A percentile compares a stretch with the other conserved stretches of the same genome.
Conservation (phyloP, 92 coral and sea anemone species). For the Desmophyllum pertusum region DNA sequence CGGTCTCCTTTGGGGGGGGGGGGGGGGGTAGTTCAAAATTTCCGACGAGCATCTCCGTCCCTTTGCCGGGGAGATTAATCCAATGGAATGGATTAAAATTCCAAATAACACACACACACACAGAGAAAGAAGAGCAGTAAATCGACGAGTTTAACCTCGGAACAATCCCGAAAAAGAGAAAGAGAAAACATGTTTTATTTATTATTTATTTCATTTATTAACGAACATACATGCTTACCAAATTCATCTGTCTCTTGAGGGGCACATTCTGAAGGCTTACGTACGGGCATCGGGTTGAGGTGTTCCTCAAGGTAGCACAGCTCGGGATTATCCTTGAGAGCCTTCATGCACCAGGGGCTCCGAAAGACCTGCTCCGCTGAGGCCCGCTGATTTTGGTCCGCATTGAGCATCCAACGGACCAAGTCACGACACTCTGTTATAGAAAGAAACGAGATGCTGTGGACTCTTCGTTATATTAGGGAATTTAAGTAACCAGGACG, state of each 20-base stretch:
- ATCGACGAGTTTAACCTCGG: background rate
- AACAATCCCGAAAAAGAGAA: too few species aligned
- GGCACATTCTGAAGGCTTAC: constrained; percentile 40
- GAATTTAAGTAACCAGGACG: too few species aligned
- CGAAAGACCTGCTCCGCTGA: constrained; percentile 31
- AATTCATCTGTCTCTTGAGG: constrained; percentile 28
- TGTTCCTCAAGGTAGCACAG: constrained; percentile 17
- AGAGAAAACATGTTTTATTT: too few species aligned
- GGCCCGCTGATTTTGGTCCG: constrained; percentile 71
- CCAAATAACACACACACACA: too few species aligned
- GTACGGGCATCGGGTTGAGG: background rate
- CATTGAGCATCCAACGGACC: constrained; percentile 76
- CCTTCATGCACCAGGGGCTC: constrained; percentile 42
- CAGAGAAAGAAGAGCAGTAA: background rate
- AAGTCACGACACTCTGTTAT: constrained; percentile 76
- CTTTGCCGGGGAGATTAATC: too few species aligned
- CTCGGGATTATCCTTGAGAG: constrained; percentile 16
- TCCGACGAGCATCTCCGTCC: too few species aligned
- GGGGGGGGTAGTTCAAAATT: too few species aligned
- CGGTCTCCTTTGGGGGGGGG: too few species aligned
- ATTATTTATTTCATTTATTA: background rate
- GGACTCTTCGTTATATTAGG: background rate
- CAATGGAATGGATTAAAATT: too few species aligned
- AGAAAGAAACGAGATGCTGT: background rate
- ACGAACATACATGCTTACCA: background rate